Evolutionary conservation across 2,888 invertebrate genomes (phyloP), one percentile per base, ranked within the genome.

Genomic region (Opisthograptis luteolata): DNA sequence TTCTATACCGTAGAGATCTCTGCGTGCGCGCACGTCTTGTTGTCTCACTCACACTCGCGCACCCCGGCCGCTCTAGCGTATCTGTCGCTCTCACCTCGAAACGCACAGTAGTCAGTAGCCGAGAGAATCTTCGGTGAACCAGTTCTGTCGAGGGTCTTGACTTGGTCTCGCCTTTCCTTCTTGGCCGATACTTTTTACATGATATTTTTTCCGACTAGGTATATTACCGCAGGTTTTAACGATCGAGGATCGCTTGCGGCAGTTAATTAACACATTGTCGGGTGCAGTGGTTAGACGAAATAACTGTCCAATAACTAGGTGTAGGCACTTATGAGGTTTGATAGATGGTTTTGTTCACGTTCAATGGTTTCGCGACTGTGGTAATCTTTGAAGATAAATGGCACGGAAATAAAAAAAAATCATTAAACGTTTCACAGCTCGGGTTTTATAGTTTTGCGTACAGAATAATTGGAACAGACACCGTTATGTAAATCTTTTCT

Each of bases 21-120:
- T 74, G 85, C 87, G 85, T 77, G 69, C 70, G 82, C 84, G 87
- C 87, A 81, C 66, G 30, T 12, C 2, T 30, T 22, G 15, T 34
- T 15, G 20, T 51, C 50, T 51, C 44, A 2, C 1, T 51, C 50
- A 25, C 44, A 25, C 50, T 13, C 30, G 35, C 7, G 6, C 12
- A 13, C 8, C 6, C 10, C 2, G n/a, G 3, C 17, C n/a, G 34
- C 9, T 39, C 34, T 39, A 13, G 22, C 66, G 25, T 13, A 36
- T 14, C 30, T 62, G 57, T 49, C 57, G 14, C 57, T 62, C 59
- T 46, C 53, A 42, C 53, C 61, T 55, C 59, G 57, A 64, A 82
- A 69, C 88, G 87, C 85, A 88, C 89, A 84, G 90, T 87, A 81
- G 79, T 76, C 70, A 84, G 89, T 87, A 81, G 78, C 77, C 68